Base-by-base conservation (phyloP, 2,113 vertebrate genomes). In the Anolis sagrei region DNA sequence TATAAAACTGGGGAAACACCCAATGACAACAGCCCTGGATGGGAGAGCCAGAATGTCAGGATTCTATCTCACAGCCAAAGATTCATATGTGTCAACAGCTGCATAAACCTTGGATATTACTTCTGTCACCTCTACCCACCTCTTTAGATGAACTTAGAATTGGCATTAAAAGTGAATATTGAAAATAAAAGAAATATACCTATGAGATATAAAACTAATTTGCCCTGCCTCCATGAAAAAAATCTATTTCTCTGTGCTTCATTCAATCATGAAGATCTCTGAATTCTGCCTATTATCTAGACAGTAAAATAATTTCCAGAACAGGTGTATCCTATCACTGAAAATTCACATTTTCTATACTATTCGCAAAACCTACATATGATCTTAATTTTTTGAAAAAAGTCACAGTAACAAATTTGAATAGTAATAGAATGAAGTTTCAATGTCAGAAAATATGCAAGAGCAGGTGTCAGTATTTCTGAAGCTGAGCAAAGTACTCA, bases 401-500 rank as follows among this genome's bases (percentile, higher is more conserved):
- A 48, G 27, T 23, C 10, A 76, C 44, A 58, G 6, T 54, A 73
- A 84, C 11, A 79, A 48, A 61, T n/a, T 3, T 0, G 8, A 79
- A 62, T 11, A 72, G 0, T 3, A 0, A 61, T 62, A 79, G 7
- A 72, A 62, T 69, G 54, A 18, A 34, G 36, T 32, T 81, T 78
- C 68, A 62, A 48, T n/a, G 74, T 76, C 36, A 54, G 21, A 73
- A 82, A 2, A 32, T 39, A 54, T 54, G 39, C 7, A 68, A 76
- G 69, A 6, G 70, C 0, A 19, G 0, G 69, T 79, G 72, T 39
- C 23, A 51, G 69, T 1, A 4, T 54, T 77, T 84, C 76, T 79
- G 32, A 76, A 81, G 39, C 36, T 14, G 89, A 68, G 39, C 1
- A 83, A n/a, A 0, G 2, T 0, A 0, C 58, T 51, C 44, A 34